phyloP scores from a whole-genome alignment of 2,113 vertebrate species.

The Gracilinanus agilis region DNA sequence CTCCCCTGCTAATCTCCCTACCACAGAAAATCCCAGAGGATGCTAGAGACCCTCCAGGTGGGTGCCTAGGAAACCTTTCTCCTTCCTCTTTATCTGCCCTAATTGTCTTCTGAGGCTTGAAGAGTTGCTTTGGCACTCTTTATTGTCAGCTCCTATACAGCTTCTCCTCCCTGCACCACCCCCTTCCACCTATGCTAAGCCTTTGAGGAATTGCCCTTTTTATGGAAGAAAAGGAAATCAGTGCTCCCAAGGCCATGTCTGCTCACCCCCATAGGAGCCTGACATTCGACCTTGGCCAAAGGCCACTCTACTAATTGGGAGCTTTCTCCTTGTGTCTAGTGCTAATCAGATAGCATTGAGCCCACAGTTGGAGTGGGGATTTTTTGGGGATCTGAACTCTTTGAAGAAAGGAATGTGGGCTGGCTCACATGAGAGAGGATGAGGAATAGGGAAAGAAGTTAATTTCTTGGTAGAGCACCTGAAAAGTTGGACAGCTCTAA shows the following conservation, averaged over 20 bases:
- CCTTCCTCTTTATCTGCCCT: not conserved
- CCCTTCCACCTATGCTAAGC: not conserved
- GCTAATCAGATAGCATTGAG: not conserved
- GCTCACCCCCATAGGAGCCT: not conserved
- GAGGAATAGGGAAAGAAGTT: not conserved
- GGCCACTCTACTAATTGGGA: conserved; percentile 52
- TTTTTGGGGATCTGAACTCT: not conserved
- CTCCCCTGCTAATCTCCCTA: not conserved
- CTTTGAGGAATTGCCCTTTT: conserved; percentile 41
- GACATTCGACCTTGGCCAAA: conserved; percentile 56
- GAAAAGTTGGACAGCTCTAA: not conserved
- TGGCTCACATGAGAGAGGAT: not conserved
- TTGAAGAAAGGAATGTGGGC: not conserved
- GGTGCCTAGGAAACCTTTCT: conserved; percentile 38
- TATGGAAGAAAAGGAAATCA: not conserved
- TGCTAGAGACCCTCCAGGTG: not conserved
- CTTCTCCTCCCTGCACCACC: not conserved
- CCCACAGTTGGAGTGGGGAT: not conserved
- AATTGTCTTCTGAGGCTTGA: not conserved
- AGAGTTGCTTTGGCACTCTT: conserved; percentile 13
- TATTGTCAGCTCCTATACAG: not conserved
- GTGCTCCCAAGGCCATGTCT: not conserved
- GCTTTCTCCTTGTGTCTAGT: conserved; percentile 19
- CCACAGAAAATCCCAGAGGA: not conserved
- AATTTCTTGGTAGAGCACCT: not conserved